phyloP scores from a whole-genome alignment of 2,113 vertebrate species.

The Solenodon paradoxus region DNA sequence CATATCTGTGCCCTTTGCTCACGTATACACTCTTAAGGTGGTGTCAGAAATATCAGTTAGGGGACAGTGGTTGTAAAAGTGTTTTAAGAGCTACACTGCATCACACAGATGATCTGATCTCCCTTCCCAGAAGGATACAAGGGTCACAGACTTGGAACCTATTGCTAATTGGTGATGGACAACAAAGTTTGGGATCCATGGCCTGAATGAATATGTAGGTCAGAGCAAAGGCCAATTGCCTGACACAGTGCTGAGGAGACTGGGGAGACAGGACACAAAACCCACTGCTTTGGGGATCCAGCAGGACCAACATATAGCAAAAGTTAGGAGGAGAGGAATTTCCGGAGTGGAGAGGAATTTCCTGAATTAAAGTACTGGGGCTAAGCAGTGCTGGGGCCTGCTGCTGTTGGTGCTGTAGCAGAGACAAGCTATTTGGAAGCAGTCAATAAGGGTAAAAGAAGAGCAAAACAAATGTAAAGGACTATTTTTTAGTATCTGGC shows the following conservation, averaged over 20 bases:
- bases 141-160: not conserved
- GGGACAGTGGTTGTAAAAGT: slow-evolving; percentile 14
- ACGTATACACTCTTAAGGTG: not conserved
- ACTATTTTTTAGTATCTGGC: not conserved
- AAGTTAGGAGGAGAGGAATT: slow-evolving; percentile 55
- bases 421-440: slow-evolving; percentile 27
- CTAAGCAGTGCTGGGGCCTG: not conserved
- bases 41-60: not conserved
- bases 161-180: not conserved
- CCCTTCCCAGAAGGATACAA: not conserved
- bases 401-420: slow-evolving; percentile 16
- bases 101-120: not conserved
- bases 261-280: not conserved
- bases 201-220: not conserved
- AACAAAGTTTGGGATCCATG: not conserved
- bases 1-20: slow-evolving; percentile 18
- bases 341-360: slow-evolving; percentile 58
- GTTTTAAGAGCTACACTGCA: not conserved
- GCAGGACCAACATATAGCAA: not conserved
- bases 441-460: not conserved
- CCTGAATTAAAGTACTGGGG: slow-evolving; percentile 19
- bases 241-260: not conserved
- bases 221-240: not conserved
- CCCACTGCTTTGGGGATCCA: slow-evolving; percentile 28
- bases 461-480: not conserved